A percentile compares a stretch with the other conserved stretches of the same genome.
Evolutionary conservation across 1,140 invertebrate species (phyloP).

Genomic region (Tachypleus tridentatus): DNA sequence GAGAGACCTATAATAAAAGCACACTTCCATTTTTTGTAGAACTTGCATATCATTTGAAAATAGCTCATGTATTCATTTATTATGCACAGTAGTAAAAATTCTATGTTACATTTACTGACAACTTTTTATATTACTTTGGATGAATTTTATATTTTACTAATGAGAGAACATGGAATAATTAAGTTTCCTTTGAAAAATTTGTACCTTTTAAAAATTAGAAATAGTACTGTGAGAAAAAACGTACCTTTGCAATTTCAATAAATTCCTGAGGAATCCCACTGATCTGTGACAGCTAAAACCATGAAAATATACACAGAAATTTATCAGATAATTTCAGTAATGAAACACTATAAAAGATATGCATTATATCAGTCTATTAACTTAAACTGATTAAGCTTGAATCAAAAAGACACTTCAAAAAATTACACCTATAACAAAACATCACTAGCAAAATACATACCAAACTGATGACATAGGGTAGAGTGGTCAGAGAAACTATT

Average conservation of each 20-base stretch:
- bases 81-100: too few relatives aligned
- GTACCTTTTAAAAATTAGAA: too few relatives aligned
- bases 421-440: not conserved
- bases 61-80: too few relatives aligned
- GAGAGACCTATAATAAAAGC: too few relatives aligned
- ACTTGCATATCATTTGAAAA: too few relatives aligned
- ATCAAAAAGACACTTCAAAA: constrained; percentile 7
- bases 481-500: too few relatives aligned
- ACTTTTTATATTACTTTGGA: not conserved
- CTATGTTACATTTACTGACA: too few relatives aligned
- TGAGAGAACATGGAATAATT: not conserved
- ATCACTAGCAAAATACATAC: not conserved
- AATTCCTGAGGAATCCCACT: constrained; percentile 48
- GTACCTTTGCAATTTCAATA: constrained; percentile 48
- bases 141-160: constrained; percentile 4
- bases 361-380: not conserved
- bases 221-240: not conserved
- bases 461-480: not conserved
- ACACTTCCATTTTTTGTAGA: too few relatives aligned
- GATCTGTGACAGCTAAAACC: constrained; percentile 41
- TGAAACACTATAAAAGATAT: constrained; percentile 4
- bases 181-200: not conserved
- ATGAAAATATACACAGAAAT: constrained; percentile 35
- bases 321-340: constrained; percentile 38
- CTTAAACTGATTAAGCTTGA: not conserved